These are phyloP conservation scores for Acronicta alni DNA, from an alignment of 2,888 invertebrate genomes.

Conservation along the genomic window DNA sequence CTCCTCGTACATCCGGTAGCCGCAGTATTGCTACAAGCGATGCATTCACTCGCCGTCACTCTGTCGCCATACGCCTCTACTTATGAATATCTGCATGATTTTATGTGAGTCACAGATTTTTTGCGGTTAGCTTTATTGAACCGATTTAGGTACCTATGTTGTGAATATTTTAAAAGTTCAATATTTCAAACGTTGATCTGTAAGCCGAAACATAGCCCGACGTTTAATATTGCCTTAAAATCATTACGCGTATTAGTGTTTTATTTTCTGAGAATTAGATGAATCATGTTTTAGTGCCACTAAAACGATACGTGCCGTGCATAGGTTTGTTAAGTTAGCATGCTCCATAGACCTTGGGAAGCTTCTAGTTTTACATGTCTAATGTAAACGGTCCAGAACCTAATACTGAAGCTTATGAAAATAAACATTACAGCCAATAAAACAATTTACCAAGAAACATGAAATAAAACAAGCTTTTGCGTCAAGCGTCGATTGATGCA, in stretches of 20 bases:
- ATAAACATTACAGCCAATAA: slow-evolving; percentile 34
- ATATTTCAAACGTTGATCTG: no score
- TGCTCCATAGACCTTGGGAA: neutral
- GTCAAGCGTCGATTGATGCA: slow-evolving; percentile 35
- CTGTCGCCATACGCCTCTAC: slow-evolving; percentile 23
- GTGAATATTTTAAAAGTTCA: neutral
- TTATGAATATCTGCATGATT: slow-evolving; percentile 36
- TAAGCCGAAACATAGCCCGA: no score
- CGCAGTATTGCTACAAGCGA: slow-evolving; percentile 22
- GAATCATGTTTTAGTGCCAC: no score
- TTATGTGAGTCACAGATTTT: slow-evolving; percentile 5
- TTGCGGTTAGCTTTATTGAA: slow-evolving; percentile 3
- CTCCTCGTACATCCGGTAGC: slow-evolving; percentile 7
- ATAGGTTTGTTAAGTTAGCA: neutral
- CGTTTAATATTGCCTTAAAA: no score
- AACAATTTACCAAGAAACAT: slow-evolving; percentile 25
- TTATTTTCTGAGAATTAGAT: no score
- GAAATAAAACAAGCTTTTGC: slow-evolving; percentile 26
- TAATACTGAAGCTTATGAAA: slow-evolving; percentile 14
- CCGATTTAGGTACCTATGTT: neutral
- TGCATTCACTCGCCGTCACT: slow-evolving; percentile 21
- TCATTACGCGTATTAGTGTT: no score
- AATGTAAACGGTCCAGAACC: no score
- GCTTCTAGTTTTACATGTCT: neutral
- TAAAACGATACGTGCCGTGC: no score